Evolutionary conservation across 2,797 vertebrate species (phyloP).

Genomic region (Synanceia verrucosa): DNA sequence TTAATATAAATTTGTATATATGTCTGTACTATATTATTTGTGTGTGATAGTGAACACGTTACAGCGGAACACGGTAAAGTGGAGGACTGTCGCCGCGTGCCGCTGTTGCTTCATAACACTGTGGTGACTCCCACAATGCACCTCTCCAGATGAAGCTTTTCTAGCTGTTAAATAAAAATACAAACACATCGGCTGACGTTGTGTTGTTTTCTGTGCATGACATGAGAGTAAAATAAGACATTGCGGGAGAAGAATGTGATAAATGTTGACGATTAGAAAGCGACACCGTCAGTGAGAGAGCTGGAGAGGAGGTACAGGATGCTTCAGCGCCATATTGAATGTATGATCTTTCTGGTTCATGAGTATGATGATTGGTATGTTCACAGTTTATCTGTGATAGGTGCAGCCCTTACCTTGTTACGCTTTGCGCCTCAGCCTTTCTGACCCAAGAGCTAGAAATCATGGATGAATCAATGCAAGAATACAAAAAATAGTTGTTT

Average conservation of each 20-base stretch:
- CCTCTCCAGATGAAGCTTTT: background rate
- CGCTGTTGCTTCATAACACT: background rate
- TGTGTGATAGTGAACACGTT: no score
- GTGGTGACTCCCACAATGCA: slow-evolving; percentile 61
- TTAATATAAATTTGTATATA: no score
- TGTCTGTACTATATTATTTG: no score
- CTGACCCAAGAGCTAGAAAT: slow-evolving; percentile 53
- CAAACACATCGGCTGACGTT: background rate
- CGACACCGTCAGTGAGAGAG: slow-evolving; percentile 29
- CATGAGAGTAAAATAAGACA: background rate
- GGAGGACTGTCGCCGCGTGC: background rate
- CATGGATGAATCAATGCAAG: no score
- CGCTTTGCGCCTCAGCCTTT: slow-evolving; percentile 57
- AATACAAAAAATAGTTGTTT: no score
- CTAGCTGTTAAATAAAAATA: background rate
- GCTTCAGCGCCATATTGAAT: rapidly evolving
- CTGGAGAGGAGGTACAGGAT: rapidly evolving
- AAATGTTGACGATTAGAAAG: rapidly evolving
- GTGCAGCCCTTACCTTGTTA: slow-evolving; percentile 57
- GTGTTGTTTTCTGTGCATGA: background rate
- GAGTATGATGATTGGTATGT: slow-evolving; percentile 36
- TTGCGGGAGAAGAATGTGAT: no score
- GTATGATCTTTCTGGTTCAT: slow-evolving; percentile 50
- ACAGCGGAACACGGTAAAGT: no score
- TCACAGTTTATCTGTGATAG: slow-evolving; percentile 40